Conservation (phyloP, 2,113 vertebrate species). For the Sinocyclocheilus rhinocerous region DNA sequence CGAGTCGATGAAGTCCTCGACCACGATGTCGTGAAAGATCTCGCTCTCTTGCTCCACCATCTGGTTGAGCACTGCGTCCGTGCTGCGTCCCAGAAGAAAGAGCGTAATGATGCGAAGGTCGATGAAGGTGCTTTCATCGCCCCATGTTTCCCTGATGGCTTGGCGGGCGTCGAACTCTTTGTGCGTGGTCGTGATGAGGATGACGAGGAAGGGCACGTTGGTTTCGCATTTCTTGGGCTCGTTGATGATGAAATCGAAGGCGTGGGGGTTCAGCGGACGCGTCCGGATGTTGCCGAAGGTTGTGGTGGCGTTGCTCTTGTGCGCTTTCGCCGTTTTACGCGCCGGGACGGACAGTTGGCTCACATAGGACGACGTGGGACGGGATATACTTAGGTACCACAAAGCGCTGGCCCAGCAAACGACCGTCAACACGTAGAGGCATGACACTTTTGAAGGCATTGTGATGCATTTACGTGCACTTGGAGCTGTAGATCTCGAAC, state of each 20-base stretch:
- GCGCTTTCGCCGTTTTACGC: constrained; percentile 76
- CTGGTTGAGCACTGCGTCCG: constrained; percentile 89
- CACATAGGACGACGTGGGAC: constrained; percentile 87
- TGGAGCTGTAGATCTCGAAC: constrained; percentile 71
- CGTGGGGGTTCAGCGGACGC: constrained; percentile 92
- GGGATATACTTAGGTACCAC: constrained; percentile 94
- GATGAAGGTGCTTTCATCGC: constrained; percentile 91
- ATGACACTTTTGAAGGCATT: constrained; percentile 99
- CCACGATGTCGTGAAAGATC: constrained; percentile 97
- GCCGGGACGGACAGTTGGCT: constrained; percentile 83
- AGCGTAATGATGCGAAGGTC: constrained; percentile 90
- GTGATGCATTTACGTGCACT: constrained; percentile 81
- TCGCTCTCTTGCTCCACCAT: constrained; percentile 99
- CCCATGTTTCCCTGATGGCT: constrained; percentile 97
- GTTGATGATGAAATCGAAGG: constrained; percentile 93
- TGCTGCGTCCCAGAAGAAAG: constrained; percentile 93
- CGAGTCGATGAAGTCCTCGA: constrained; percentile 96
- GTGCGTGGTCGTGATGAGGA: constrained; percentile 97
- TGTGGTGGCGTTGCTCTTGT: constrained; percentile 81
- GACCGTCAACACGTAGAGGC: constrained; percentile 94
- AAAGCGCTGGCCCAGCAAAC: constrained; percentile 98
- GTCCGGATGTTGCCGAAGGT: constrained; percentile 92
- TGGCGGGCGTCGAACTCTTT: constrained; percentile 98
- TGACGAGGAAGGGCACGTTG: constrained; percentile 87
- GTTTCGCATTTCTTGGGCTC: constrained; percentile 94